Base-by-base conservation (phyloP, 2,797 vertebrate species). In the Trichosurus vulpecula region DNA sequence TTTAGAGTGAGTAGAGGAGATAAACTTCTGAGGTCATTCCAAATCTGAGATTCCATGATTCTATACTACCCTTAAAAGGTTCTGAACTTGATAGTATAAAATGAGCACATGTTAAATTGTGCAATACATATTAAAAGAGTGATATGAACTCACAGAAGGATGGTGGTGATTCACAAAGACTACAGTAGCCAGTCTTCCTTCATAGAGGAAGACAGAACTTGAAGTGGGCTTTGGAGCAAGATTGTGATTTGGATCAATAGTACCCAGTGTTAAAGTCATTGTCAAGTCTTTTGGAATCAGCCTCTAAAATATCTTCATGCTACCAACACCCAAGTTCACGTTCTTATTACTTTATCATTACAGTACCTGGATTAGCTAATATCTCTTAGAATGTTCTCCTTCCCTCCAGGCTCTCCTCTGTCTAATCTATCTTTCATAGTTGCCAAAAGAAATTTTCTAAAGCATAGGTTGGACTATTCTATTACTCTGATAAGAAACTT, bases 251-350 rank as follows among this genome's bases (percentile, higher is more conserved):
- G 35, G n/a, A 74, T 74, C 35, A n/a, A 41, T 41, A n/a, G 61
- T 74, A 35, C 66, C 30, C 47, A 30, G 31, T 95, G 9, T 12
- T 57, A 19, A 95, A 93, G 90, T 16, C 92, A 31, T 91, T 91
- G 92, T 41, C 31, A 94, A 94, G 94, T 90, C 54, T 8, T 94
- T 27, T 91, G n/a, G 81, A 87, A 92, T 10, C 90, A 93, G 52
- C 57, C 91, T 95, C 27, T 56, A 57, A 90, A 94, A 58, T 30
- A 6, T 94, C 53, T 93, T 90, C 66, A 41, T 4, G n/a, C 19
- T 41, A 74, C 66, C n/a, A 74, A 74, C n/a, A 74, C 35, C 19
- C 66, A 74, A 9, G 66, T 22, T 74, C n/a, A 74, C 41, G n/a
- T 19, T 74, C 66, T 74, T 41, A n/a, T 22, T 74, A n/a, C 2